Evolutionary conservation across 2,888 invertebrate genomes (phyloP).

Genomic region (Eupithecia vulgata): DNA sequence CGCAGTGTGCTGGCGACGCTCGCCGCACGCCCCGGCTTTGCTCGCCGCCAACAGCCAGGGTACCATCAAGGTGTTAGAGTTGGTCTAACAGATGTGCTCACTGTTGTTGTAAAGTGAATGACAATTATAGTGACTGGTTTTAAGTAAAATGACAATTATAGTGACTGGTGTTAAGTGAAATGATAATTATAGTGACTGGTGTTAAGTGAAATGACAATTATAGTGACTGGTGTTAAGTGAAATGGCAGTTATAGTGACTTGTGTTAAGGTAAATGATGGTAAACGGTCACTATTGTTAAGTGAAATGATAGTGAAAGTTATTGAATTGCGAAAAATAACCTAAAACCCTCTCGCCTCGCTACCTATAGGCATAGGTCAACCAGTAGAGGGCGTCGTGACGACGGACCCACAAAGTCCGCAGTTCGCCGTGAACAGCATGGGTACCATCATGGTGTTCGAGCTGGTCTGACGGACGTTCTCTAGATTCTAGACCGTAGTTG

Average conservation of each 20-base stretch:
- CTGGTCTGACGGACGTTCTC: too few relatives aligned
- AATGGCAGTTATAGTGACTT: neutral
- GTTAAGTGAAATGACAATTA: neutral
- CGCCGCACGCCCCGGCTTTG: conserved; percentile 88
- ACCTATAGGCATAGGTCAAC: too few relatives aligned
- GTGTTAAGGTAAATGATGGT: neutral
- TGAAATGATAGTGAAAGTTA: neutral
- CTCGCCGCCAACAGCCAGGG: conserved; percentile 98
- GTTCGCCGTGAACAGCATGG: too few relatives aligned
- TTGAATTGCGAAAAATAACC: too few relatives aligned
- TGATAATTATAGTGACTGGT: neutral
- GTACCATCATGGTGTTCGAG: too few relatives aligned
- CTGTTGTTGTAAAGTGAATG: neutral
- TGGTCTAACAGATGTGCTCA: conserved; percentile 77
- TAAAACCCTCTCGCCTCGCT: too few relatives aligned
- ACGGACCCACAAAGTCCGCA: too few relatives aligned
- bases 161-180: neutral
- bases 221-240: neutral
- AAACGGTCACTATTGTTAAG: neutral
- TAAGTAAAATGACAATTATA: neutral
- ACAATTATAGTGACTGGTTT: neutral
- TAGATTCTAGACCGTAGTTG: neutral
- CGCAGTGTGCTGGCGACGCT: conserved; percentile 96
- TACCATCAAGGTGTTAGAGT: conserved; percentile 93
- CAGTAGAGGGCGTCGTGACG: too few relatives aligned